These are phyloP conservation scores for human DNA, from an alignment of 2,113 vertebrate species.

Conservation along the genomic window DNA sequence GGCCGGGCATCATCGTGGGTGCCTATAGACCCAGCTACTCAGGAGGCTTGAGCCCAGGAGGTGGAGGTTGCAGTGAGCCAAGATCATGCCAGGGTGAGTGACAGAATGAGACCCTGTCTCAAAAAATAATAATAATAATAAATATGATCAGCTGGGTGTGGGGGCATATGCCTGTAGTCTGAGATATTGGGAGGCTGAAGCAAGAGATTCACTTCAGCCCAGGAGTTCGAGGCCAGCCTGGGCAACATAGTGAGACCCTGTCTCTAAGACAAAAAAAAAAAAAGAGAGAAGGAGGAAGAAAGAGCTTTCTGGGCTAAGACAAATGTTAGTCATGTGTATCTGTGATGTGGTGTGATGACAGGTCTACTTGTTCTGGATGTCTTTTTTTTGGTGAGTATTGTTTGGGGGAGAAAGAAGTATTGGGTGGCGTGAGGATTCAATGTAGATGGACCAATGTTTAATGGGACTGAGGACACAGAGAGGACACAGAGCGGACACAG, in stretches of 20 bases:
- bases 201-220: no score
- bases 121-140: no score
- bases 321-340: fast-evolving
- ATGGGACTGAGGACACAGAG: no score
- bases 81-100: no score
- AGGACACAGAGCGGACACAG: neutral
- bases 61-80: no score
- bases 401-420: neutral
- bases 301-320: neutral
- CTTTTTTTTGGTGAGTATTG: neutral
- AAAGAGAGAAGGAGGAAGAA: neutral
- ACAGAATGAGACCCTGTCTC: no score
- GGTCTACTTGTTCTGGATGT: neutral
- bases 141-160: no score
- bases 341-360: neutral
- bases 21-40: no score
- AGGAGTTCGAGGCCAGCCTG: neutral
- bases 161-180: no score
- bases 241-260: neutral
- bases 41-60: no score
- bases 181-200: no score
- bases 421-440: neutral
- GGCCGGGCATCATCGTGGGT: no score
- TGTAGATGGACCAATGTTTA: neutral
- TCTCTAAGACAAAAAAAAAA: neutral